These are phyloP conservation scores for Acleris laterana DNA, from an alignment of 2,888 invertebrate species.

Conservation along the genomic window DNA sequence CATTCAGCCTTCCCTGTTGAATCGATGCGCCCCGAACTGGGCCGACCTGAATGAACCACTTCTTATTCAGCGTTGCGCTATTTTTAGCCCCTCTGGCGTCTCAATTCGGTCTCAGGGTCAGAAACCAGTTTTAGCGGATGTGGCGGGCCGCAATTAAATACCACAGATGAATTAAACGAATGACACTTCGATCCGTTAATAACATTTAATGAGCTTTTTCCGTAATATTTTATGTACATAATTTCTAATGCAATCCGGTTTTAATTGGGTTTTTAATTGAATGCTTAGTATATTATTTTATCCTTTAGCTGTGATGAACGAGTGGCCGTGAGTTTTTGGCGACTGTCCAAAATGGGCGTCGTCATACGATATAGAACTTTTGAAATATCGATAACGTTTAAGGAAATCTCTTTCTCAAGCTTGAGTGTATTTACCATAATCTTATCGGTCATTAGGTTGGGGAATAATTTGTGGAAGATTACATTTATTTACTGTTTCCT, in stretches of 20 bases:
- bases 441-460: too few relatives aligned
- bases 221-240: slow-evolving; percentile 3
- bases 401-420: too few relatives aligned
- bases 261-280: background rate
- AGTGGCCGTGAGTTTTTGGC: background rate
- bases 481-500: too few relatives aligned
- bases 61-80: slow-evolving; percentile 67
- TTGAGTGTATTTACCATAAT: too few relatives aligned
- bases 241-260: background rate
- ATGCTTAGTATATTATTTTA: too few relatives aligned
- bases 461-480: too few relatives aligned
- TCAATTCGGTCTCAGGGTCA: slow-evolving; percentile 48
- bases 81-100: slow-evolving; percentile 64
- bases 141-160: slow-evolving; percentile 56
- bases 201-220: slow-evolving; percentile 31
- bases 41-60: slow-evolving; percentile 76
- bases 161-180: slow-evolving; percentile 35
- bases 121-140: slow-evolving; percentile 64
- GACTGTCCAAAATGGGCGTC: background rate
- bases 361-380: background rate
- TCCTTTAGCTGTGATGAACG: background rate
- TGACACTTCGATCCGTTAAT: slow-evolving; percentile 32
- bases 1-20: slow-evolving; percentile 76
- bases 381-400: too few relatives aligned
- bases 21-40: slow-evolving; percentile 76